A percentile compares a stretch with the other conserved stretches of the same genome.
These are phyloP conservation scores for Oncopodura yosiiana DNA, from an alignment of 1,140 invertebrate genomes.

Conservation along the genomic window DNA sequence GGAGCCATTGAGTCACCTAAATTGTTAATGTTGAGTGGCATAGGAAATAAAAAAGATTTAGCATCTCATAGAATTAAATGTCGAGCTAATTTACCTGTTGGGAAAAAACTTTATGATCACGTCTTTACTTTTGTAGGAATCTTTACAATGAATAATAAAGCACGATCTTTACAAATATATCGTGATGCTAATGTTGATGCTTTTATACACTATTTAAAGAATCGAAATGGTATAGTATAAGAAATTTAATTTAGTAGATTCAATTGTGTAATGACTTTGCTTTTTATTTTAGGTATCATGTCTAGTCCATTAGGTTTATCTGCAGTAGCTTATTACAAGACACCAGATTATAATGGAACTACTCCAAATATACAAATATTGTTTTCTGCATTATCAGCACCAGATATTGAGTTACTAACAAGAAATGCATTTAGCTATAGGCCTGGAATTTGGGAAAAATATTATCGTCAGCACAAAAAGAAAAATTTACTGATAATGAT, in stretches of 20 bases:
- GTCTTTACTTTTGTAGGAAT: neutral
- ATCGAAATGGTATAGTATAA: too few species aligned
- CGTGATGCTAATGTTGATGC: too few species aligned
- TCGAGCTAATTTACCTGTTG: neutral
- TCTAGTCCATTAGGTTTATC: neutral
- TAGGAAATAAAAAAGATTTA: neutral
- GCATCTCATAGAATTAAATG: neutral
- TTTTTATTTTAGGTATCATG: neutral
- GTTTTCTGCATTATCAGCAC: too few species aligned
- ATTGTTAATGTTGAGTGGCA: neutral
- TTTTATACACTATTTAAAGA: too few species aligned
- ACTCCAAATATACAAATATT: too few species aligned
- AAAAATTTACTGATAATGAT: neutral
- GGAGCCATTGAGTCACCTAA: slow-evolving; percentile 1
- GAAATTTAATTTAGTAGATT: too few species aligned
- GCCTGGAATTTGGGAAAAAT: too few species aligned
- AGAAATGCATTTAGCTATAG: too few species aligned
- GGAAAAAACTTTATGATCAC: neutral
- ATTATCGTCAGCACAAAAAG: too few species aligned
- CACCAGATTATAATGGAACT: too few species aligned
- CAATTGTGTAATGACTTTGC: neutral
- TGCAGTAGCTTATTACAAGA: neutral
- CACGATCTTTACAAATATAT: neutral
- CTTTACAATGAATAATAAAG: neutral
- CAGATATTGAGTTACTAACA: too few species aligned